A percentile compares a stretch with the other conserved stretches of the same genome.
Conservation (phyloP, 1,140 invertebrate genomes). For the Aplysia californica region DNA sequence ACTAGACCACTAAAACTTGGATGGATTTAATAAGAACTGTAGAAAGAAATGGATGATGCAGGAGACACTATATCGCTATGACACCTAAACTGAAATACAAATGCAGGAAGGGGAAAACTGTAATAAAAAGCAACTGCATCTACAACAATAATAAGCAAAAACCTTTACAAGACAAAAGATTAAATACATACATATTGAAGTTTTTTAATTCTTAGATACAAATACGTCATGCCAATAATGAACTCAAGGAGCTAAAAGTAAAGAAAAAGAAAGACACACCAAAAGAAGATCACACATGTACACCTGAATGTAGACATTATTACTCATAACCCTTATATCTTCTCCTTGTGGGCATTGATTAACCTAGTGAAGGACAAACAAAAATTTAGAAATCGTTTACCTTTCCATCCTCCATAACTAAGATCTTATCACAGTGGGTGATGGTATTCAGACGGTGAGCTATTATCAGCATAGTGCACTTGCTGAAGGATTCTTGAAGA, state of each 20-base stretch:
- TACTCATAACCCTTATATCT: too few relatives aligned
- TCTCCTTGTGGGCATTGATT: too few relatives aligned
- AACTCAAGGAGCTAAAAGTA: neutral
- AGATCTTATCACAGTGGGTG: conserved; percentile 64
- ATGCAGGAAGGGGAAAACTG: neutral
- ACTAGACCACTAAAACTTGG: too few relatives aligned
- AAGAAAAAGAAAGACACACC: conserved; percentile 67
- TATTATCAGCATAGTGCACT: conserved; percentile 73
- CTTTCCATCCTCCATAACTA: conserved; percentile 78
- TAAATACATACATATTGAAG: neutral
- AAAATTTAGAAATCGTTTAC: too few relatives aligned
- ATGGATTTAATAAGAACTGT: too few relatives aligned
- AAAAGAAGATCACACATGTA: too few relatives aligned
- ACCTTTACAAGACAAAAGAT: neutral
- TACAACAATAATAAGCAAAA: neutral
- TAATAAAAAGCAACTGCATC: neutral
- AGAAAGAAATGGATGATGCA: too few relatives aligned
- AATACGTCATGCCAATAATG: neutral
- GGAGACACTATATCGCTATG: too few relatives aligned
- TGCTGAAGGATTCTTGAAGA: conserved; percentile 65
- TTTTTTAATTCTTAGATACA: neutral
- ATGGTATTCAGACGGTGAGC: conserved; percentile 72
- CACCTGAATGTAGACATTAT: too few relatives aligned
- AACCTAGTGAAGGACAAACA: too few relatives aligned
- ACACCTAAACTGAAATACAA: neutral